phyloP scores from a whole-genome alignment of 2,888 invertebrate species.

The Pristionchus fissidentatus region DNA sequence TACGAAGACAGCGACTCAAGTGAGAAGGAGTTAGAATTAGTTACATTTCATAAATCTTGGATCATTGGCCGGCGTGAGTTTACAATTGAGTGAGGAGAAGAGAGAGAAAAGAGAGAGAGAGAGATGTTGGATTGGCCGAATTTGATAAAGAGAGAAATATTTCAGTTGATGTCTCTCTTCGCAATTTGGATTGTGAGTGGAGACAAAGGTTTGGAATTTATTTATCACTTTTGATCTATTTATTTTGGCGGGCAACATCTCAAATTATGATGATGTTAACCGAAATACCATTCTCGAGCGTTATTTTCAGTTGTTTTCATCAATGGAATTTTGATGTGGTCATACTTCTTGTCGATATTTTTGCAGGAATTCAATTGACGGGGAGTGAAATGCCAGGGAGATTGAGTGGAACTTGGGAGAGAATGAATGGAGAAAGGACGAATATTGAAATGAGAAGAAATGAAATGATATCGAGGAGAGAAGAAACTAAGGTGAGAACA shows the following conservation, averaged over 20 bases:
- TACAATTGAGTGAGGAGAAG: not conserved
- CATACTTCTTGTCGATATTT: too few relatives aligned
- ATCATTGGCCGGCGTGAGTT: too few relatives aligned
- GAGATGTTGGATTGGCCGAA: too few relatives aligned
- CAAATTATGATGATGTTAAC: too few relatives aligned
- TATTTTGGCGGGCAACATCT: too few relatives aligned
- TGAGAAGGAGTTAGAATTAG: too few relatives aligned
- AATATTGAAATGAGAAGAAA: conserved; percentile 31
- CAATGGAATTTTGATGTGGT: too few relatives aligned
- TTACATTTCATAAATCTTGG: not conserved
- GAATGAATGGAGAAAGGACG: not conserved
- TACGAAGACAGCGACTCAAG: not conserved
- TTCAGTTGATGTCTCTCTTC: not conserved
- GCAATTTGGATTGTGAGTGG: conserved; percentile 4
- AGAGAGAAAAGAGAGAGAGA: not conserved
- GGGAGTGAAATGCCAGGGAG: not conserved
- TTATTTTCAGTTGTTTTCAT: not conserved
- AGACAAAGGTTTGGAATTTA: not conserved
- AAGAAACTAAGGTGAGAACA: not conserved
- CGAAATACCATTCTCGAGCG: too few relatives aligned
- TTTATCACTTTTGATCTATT: too few relatives aligned
- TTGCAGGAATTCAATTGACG: conserved; percentile 11
- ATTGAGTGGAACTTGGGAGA: conserved; percentile 1
- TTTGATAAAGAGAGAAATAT: not conserved
- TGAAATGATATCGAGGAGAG: not conserved